Conservation (phyloP, 2,797 vertebrate genomes). For the Anguilla anguilla region DNA sequence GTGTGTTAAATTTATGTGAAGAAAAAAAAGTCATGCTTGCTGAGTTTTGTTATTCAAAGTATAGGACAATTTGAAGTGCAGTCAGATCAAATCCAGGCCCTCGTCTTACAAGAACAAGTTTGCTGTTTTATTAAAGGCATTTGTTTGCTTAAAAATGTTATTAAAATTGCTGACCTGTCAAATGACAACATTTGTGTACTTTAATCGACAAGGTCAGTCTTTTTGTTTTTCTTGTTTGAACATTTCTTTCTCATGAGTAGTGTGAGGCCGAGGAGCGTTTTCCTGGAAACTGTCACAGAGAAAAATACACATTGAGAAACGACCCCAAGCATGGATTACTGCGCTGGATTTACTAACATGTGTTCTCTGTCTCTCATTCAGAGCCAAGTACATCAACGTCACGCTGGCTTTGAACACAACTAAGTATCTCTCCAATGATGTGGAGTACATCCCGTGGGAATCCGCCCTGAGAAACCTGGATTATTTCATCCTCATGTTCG, state of each 20-base stretch:
- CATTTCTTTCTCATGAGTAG: background rate
- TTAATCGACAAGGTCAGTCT: background rate
- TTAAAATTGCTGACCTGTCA: background rate
- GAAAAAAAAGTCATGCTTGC: background rate
- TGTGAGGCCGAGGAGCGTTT: background rate
- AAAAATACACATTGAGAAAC: background rate
- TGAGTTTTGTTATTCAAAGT: background rate
- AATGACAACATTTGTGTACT: background rate
- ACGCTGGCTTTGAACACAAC: slow-evolving; percentile 70
- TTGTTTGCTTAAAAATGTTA: background rate
- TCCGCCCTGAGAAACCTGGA: slow-evolving; percentile 61
- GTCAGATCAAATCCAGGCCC: background rate
- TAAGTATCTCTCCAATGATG: slow-evolving; percentile 68
- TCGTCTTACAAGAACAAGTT: background rate
- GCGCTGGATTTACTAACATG: background rate
- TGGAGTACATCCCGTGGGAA: slow-evolving; percentile 68
- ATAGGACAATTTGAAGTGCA: background rate
- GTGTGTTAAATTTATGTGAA: background rate
- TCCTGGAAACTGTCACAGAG: background rate
- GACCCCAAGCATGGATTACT: background rate
- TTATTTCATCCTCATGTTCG: slow-evolving; percentile 75
- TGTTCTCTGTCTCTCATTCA: slow-evolving; percentile 43
- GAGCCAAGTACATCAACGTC: slow-evolving; percentile 64
- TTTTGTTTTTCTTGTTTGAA: background rate
- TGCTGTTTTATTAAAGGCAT: background rate